A percentile compares a stretch with the other conserved stretches of the same genome.
These are phyloP conservation scores for Corythornis cristatus DNA, from an alignment of 2,113 vertebrate genomes.

Conservation along the genomic window DNA sequence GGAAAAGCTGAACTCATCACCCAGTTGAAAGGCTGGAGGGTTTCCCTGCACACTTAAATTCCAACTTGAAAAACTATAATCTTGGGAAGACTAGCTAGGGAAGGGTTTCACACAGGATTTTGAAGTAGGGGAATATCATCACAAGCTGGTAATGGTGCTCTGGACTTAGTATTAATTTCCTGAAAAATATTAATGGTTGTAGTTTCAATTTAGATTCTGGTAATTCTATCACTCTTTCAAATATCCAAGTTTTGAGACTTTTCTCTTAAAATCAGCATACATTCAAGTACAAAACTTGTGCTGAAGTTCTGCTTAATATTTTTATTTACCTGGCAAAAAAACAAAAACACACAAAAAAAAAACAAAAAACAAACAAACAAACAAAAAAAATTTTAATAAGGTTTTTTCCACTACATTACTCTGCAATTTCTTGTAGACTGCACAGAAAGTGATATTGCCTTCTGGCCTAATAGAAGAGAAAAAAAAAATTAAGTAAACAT, in stretches of 20 bases:
- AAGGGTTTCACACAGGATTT: not conserved
- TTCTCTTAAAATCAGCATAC: not conserved
- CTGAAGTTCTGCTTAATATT: not conserved
- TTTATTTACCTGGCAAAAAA: not conserved
- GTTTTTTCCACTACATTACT: not conserved
- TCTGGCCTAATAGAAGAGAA: not conserved
- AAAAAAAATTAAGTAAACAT: not conserved
- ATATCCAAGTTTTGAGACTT: not conserved
- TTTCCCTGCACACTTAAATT: not conserved
- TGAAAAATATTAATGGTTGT: not conserved
- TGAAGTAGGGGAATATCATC: not conserved
- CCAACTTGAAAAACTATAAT: not conserved
- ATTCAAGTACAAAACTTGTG: not conserved
- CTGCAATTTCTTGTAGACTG: not conserved
- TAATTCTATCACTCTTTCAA: not conserved
- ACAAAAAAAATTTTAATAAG: too few species aligned
- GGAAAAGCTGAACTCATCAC: not conserved
- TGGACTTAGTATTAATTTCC: not conserved
- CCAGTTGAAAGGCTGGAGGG: not conserved
- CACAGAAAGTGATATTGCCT: not conserved
- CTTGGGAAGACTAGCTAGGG: not conserved
- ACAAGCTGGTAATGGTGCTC: not conserved
- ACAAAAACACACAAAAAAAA: too few species aligned
- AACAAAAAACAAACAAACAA: too few species aligned
- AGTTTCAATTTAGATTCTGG: not conserved